Conservation (phyloP, 1,140 invertebrate species). For the Drosophila teissieri region DNA sequence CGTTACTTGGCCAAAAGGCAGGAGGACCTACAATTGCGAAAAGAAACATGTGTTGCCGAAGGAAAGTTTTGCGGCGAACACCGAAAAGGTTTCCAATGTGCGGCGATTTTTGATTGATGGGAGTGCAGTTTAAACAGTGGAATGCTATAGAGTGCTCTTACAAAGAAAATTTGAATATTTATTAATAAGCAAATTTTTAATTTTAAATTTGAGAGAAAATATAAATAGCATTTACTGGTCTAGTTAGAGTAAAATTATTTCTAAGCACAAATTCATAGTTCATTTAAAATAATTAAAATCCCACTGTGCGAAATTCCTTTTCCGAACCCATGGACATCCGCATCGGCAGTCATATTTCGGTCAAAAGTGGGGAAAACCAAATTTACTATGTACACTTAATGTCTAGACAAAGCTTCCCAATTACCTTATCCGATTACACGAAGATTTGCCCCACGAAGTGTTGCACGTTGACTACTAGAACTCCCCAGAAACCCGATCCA, state of each 20-base stretch:
- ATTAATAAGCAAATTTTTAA: too few species aligned
- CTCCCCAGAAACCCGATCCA: conserved; percentile 1
- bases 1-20: conserved; percentile 3
- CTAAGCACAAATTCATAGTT: too few species aligned
- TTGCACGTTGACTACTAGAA: conserved; percentile 42
- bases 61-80: conserved; percentile 57
- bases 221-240: background rate
- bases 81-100: conserved; percentile 39
- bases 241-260: background rate
- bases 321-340: conserved; percentile 19
- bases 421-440: conserved; percentile 85
- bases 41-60: conserved; percentile 67
- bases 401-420: conserved; percentile 85
- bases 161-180: background rate
- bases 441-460: conserved; percentile 79
- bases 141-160: too few species aligned
- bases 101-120: conserved; percentile 27
- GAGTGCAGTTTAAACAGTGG: conserved; percentile 29
- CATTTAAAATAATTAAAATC: background rate
- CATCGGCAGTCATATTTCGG: conserved; percentile 55
- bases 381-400: conserved; percentile 84
- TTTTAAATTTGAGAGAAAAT: background rate
- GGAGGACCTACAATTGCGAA: conserved; percentile 10
- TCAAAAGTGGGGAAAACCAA: conserved; percentile 59
- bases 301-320: conserved; percentile 44